Conservation (phyloP, 2,888 invertebrate genomes). For the Charanyca ferruginea region DNA sequence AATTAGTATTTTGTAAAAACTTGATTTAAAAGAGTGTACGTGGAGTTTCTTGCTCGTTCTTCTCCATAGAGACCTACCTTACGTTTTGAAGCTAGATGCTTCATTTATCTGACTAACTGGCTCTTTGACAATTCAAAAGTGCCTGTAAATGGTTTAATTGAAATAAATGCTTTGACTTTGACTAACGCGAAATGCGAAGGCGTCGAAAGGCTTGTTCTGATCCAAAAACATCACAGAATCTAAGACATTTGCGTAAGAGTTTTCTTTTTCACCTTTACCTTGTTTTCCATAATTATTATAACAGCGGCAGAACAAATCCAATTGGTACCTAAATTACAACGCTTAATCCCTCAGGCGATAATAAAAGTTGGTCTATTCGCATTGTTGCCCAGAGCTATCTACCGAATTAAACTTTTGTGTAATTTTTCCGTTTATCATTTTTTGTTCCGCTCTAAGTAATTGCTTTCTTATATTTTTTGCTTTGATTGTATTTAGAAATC, state of each 20-base stretch:
- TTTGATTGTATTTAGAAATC: background rate
- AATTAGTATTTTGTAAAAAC: too few species aligned
- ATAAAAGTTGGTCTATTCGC: constrained; percentile 42
- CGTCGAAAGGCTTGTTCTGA: too few species aligned
- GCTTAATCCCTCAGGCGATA: constrained; percentile 24
- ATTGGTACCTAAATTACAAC: constrained; percentile 37
- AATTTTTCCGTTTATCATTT: constrained; percentile 27
- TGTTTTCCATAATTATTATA: constrained; percentile 22
- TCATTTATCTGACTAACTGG: too few species aligned
- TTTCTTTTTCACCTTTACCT: background rate
- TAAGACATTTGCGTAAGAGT: background rate
- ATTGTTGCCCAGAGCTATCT: constrained; percentile 34
- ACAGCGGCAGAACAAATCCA: constrained; percentile 38
- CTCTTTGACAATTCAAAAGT: too few species aligned
- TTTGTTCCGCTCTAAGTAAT: constrained; percentile 22
- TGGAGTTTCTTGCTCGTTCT: too few species aligned
- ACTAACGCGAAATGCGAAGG: too few species aligned
- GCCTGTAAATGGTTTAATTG: too few species aligned
- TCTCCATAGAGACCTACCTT: too few species aligned
- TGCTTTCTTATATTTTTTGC: constrained; percentile 17
- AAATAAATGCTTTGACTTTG: too few species aligned
- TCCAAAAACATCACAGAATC: background rate
- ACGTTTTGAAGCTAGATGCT: too few species aligned
- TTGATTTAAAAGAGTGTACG: too few species aligned
- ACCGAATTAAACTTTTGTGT: constrained; percentile 31